Evolutionary conservation across 2,888 invertebrate genomes (phyloP).

Genomic region (Callinectes sapidus): DNA sequence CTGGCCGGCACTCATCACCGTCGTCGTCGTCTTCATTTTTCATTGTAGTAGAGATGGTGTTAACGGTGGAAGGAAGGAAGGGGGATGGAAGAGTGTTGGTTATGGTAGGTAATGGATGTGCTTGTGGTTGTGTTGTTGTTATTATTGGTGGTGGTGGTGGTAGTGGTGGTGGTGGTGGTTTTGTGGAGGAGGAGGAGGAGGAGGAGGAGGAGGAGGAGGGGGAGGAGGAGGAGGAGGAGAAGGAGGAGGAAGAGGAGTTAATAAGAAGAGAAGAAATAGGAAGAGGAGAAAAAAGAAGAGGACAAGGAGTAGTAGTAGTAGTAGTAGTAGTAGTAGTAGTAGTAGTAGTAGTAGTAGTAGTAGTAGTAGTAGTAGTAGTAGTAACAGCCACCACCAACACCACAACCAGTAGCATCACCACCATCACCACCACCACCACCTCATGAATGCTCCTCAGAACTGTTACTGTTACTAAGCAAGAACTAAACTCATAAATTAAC

Average conservation of each 20-base stretch:
- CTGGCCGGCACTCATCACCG: neutral
- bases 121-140: neutral
- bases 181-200: no score
- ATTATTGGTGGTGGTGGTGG: neutral
- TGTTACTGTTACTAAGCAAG: constrained; percentile 16
- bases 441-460: neutral
- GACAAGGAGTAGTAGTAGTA: neutral
- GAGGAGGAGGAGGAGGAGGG: no score
- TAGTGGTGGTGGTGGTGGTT: neutral
- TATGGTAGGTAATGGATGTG: neutral
- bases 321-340: constrained; percentile 37
- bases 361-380: neutral
- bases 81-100: neutral
- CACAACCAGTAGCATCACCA: neutral
- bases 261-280: neutral
- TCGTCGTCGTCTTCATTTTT: neutral
- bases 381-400: neutral
- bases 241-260: neutral
- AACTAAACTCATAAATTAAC: neutral
- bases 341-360: constrained; percentile 36
- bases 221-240: neutral
- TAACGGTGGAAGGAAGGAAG: neutral
- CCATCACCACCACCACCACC: neutral
- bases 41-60: neutral
- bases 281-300: neutral